Base-by-base conservation (phyloP, 2,113 vertebrate genomes). In the Motacilla tschutschensis region DNA sequence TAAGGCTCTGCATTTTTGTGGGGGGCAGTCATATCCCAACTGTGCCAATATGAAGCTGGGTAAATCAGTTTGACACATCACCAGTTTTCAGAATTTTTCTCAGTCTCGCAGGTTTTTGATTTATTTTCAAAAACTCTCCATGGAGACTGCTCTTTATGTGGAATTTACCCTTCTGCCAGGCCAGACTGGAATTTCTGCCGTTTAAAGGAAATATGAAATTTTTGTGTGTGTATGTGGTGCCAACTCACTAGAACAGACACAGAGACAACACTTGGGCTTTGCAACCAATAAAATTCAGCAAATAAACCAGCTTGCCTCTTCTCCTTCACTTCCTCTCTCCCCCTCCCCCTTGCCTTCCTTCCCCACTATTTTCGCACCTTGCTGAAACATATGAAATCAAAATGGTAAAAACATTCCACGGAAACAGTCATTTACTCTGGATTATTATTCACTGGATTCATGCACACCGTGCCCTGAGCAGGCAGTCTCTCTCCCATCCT, bases 101-200 rank as follows among this genome's bases (percentile, higher is more conserved):
- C 38, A 36, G 31, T 64, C 58, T 83, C 28, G n/a, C 35, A 58
- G 66, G 22, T 66, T 88, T 89, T 89, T 62, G 11, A 64, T 83
- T 88, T 75, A 25, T 90, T 90, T 88, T 86, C 70, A 75, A 29
- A 81, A 88, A 60, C 38, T 83, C 59, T 79, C 54, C 46, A 58
- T 43, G 82, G 62, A 88, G 41, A 88, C 63, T 51, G 50, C 58
- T 90, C 36, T 79, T 87, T 41, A 29, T 63, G 63, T 57, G 41
- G 63, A 83, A 81, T 21, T 76, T 81, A 76, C 35, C 71, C 54
- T 81, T 75, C 58, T 88, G 63, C 67, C 63, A 88, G 64, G 40
- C 43, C 76, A 91, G 71, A 62, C 46, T 88, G 84, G 75, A 92
- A 93, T 86, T 86, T 88, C 78, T 86, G 24, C n/a, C 51, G 57